Conservation (phyloP, 2,797 vertebrate genomes). For the Eurystomus glaucurus region DNA sequence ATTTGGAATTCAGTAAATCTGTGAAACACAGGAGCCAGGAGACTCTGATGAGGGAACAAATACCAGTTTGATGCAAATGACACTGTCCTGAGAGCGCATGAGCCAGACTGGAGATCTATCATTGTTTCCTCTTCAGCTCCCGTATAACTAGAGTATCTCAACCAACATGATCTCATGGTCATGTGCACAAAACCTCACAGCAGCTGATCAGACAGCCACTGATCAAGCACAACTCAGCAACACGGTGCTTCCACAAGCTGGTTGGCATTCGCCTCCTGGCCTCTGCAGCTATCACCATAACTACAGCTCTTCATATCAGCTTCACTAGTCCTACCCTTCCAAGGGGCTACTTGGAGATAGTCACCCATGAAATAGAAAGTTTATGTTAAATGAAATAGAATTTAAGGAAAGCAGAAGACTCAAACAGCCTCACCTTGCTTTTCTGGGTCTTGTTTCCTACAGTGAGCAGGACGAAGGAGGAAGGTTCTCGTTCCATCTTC, state of each 20-base stretch:
- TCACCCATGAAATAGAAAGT: neutral
- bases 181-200: neutral
- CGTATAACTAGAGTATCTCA: neutral
- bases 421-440: constrained; percentile 90
- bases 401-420: neutral
- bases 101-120: neutral
- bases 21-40: neutral
- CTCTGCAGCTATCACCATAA: neutral
- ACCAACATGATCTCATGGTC: neutral
- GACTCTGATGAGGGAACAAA: neutral
- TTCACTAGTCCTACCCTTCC: neutral
- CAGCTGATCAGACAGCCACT: neutral
- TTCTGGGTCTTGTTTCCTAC: constrained; percentile 88
- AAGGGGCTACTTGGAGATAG: neutral
- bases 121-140: neutral
- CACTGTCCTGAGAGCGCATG: neutral
- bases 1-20: neutral
- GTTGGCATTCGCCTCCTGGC: neutral
- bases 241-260: neutral
- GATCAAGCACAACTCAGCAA: neutral
- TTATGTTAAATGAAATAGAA: too few relatives aligned
- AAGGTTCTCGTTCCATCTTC: constrained; percentile 85
- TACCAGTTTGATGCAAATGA: neutral
- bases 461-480: constrained; percentile 89
- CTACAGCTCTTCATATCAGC: neutral